phyloP scores from a whole-genome alignment of 2,797 vertebrate species.

The Phataginus tricuspis region DNA sequence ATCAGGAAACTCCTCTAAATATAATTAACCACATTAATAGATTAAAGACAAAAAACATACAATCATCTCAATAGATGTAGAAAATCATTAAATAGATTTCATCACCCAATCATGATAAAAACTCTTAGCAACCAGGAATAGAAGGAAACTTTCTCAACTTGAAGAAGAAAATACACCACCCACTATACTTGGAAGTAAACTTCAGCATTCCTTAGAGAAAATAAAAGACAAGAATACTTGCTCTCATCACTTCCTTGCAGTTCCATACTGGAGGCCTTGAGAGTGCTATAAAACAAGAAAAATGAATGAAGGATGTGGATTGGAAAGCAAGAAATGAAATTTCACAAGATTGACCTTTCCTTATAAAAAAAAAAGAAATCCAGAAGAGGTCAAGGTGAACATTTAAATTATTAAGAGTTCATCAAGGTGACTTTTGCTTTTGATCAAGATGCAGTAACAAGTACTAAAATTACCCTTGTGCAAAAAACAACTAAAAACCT shows the following conservation, averaged over 20 bases:
- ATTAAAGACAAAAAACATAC: slow-evolving; percentile 20
- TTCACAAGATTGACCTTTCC: not conserved
- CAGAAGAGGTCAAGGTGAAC: not conserved
- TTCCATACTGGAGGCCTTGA: not conserved
- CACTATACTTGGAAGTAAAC: not conserved
- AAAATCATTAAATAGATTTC: slow-evolving; percentile 27
- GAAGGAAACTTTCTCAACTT: not conserved
- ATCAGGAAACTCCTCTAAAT: not conserved
- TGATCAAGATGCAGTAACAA: not conserved
- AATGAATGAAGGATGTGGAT: not conserved
- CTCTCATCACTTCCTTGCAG: not conserved
- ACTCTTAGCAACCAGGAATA: not conserved
- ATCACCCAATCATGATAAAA: not conserved
- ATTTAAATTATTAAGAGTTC: not conserved
- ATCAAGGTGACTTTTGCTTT: not conserved
- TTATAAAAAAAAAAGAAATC: not conserved
- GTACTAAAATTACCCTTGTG: not conserved
- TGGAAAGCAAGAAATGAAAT: slow-evolving; percentile 34
- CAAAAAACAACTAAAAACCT: not conserved
- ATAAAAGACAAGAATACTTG: not conserved
- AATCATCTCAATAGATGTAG: not conserved
- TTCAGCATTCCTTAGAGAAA: not conserved
- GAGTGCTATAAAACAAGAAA: not conserved
- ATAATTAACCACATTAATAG: slow-evolving; percentile 8
- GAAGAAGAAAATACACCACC: not conserved